Conservation (phyloP, 2,113 vertebrate genomes). For the Falco punctatus region DNA sequence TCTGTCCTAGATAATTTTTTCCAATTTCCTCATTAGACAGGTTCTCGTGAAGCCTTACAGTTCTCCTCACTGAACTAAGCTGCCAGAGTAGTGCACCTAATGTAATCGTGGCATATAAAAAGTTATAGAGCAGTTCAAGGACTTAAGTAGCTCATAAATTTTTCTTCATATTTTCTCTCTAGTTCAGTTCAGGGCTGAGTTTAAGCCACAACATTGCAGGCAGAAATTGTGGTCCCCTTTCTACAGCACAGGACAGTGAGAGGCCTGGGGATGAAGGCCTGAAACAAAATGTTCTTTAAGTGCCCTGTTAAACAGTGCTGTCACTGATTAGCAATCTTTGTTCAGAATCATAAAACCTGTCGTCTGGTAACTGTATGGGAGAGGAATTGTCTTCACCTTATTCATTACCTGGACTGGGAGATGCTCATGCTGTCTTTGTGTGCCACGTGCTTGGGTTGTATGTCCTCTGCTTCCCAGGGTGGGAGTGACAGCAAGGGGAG, state of each 20-base stretch:
- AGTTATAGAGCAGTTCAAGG: slow-evolving; percentile 34
- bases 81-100: background rate
- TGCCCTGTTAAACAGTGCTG: background rate
- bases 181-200: slow-evolving; percentile 1
- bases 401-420: background rate
- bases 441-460: rapidly evolving
- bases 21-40: slow-evolving; percentile 53
- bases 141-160: slow-evolving; percentile 45
- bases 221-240: background rate
- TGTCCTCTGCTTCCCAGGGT: background rate
- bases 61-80: background rate
- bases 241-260: background rate
- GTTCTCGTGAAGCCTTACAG: slow-evolving; percentile 6
- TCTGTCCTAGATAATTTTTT: slow-evolving; percentile 65
- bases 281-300: background rate
- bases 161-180: slow-evolving; percentile 31
- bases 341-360: background rate
- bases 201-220: background rate
- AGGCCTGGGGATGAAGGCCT: background rate
- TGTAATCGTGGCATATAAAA: slow-evolving; percentile 36
- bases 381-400: background rate
- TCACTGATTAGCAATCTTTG: background rate
- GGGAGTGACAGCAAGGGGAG: background rate
- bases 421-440: background rate
- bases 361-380: background rate